Percentiles rank a stretch among this genome's conserved stretches.
Conservation (phyloP, 92 coral and sea anemone genomes). For the Diadumene lineata region DNA sequence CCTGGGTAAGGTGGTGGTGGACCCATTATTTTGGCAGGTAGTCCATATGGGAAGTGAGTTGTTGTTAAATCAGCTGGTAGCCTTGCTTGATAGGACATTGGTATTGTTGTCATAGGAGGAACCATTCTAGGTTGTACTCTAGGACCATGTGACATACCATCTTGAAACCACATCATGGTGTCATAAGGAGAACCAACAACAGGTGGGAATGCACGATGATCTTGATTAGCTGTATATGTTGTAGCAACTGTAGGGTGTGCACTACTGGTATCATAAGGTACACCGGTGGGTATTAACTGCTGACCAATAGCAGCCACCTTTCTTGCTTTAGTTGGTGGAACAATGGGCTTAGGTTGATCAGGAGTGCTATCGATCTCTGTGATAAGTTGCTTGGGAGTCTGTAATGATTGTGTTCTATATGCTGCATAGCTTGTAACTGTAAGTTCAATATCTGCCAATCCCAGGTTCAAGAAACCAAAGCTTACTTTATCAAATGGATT, state of each 20-base stretch:
- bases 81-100: slow-evolving; percentile 64
- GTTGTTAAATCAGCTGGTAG: slow-evolving; percentile 57
- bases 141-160: slow-evolving; percentile 52
- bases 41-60: slow-evolving; percentile 39
- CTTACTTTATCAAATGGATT: slow-evolving; percentile 74
- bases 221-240: slow-evolving; percentile 46
- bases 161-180: slow-evolving; percentile 65
- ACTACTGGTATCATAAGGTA: slow-evolving; percentile 19
- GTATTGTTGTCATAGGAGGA: slow-evolving; percentile 17
- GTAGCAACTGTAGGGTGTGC: slow-evolving; percentile 28
- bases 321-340: slow-evolving; percentile 62
- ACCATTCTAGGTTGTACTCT: slow-evolving; percentile 48
- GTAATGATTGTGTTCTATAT: slow-evolving; percentile 78
- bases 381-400: slow-evolving; percentile 84
- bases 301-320: slow-evolving; percentile 10
- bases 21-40: slow-evolving; percentile 54
- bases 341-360: slow-evolving; percentile 44
- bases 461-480: slow-evolving; percentile 79
- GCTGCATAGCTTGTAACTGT: slow-evolving; percentile 90
- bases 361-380: slow-evolving; percentile 79
- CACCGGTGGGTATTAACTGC: slow-evolving; percentile 3
- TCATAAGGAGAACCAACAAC: slow-evolving; percentile 39
- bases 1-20: slow-evolving; percentile 86
- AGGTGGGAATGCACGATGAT: slow-evolving; percentile 43
- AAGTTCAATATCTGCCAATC: slow-evolving; percentile 87